Conservation (phyloP, 2,797 vertebrate species). For the Aulostomus chinensis region DNA sequence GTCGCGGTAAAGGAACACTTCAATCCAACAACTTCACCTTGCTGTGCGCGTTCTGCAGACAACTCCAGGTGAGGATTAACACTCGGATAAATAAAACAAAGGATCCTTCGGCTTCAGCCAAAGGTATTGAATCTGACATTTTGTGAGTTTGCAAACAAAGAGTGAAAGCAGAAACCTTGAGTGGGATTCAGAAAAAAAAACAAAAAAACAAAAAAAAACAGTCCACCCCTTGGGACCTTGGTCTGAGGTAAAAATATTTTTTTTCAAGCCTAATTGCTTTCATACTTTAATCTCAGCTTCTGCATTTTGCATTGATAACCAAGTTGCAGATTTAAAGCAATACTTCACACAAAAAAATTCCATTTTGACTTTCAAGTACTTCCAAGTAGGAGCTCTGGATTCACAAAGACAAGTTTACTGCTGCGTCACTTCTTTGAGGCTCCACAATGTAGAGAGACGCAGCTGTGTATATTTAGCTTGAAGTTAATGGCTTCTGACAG, state of each 20-base stretch:
- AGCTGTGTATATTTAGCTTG: too few species aligned
- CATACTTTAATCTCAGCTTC: constrained; percentile 8
- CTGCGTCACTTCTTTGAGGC: too few species aligned
- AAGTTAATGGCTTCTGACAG: too few species aligned
- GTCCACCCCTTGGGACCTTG: constrained; percentile 10
- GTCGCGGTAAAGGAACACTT: constrained; percentile 5
- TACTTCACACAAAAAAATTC: too few species aligned
- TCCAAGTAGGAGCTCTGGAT: too few species aligned
- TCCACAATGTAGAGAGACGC: too few species aligned
- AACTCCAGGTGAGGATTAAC: constrained; percentile 48
- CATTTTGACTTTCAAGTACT: too few species aligned
- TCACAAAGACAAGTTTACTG: too few species aligned
- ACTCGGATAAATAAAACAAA: constrained; percentile 38
- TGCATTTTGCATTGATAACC: neutral
- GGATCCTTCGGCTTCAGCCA: constrained; percentile 26
- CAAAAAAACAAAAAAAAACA: too few species aligned
- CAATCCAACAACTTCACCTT: constrained; percentile 34
- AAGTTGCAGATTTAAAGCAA: constrained; percentile 6
- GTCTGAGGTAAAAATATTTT: constrained; percentile 38
- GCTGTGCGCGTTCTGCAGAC: constrained; percentile 17
- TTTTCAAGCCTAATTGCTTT: constrained; percentile 14
- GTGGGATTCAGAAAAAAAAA: constrained; percentile 19
- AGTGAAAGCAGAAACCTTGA: constrained; percentile 21
- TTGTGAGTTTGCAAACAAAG: constrained; percentile 14
- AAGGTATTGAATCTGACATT: constrained; percentile 35